Evolutionary conservation across 1,140 invertebrate genomes (phyloP).

Genomic region (Megalopta genalis): DNA sequence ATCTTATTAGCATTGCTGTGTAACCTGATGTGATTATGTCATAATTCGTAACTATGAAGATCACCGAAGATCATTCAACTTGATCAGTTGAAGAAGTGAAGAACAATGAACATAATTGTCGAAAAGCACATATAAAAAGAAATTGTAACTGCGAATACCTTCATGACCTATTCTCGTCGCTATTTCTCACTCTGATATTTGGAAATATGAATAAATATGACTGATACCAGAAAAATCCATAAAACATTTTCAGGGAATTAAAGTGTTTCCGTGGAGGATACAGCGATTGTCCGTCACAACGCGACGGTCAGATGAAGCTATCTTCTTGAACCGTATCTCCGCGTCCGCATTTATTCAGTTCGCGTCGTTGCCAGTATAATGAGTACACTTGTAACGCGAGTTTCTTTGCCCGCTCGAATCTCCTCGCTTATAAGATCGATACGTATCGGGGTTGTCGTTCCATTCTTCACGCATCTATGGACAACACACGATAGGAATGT

Average conservation of each 20-base stretch:
- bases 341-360: conserved; percentile 32
- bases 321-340: conserved; percentile 9
- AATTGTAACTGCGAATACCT: too few species aligned
- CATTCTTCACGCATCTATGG: conserved; percentile 42
- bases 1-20: too few species aligned
- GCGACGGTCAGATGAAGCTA: conserved; percentile 21
- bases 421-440: conserved; percentile 40
- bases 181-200: too few species aligned
- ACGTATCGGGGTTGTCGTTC: conserved; percentile 46
- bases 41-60: too few species aligned
- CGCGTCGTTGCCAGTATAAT: conserved; percentile 36
- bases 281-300: not conserved
- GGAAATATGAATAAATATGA: too few species aligned
- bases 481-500: conserved; percentile 44
- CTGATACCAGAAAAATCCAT: too few species aligned
- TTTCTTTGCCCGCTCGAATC: conserved; percentile 36
- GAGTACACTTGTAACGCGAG: conserved; percentile 45
- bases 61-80: too few species aligned
- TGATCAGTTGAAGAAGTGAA: too few species aligned
- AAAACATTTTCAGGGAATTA: not conserved
- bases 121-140: too few species aligned
- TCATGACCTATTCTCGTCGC: too few species aligned
- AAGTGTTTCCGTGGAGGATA: not conserved
- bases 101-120: too few species aligned
- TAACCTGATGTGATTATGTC: too few species aligned